phyloP scores from a whole-genome alignment of 2,888 invertebrate species.

The Drosophila kanekoi region DNA sequence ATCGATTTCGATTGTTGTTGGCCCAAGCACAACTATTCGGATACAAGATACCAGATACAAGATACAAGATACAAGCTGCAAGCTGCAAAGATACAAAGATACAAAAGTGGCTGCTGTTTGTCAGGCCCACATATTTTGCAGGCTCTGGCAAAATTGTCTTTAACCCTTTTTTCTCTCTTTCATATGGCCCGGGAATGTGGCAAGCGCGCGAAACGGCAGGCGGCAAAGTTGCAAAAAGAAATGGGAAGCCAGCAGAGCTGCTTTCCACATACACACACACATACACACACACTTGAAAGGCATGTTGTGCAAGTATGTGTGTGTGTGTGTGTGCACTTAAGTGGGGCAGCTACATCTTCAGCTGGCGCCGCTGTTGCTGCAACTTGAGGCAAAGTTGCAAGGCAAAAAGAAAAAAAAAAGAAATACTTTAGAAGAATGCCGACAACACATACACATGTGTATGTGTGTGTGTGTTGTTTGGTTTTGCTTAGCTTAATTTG shows the following conservation, averaged over 20 bases:
- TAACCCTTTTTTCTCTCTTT: constrained; percentile 12
- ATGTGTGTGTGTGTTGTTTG: constrained; percentile 52
- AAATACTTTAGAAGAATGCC: constrained; percentile 70
- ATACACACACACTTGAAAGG: constrained; percentile 12
- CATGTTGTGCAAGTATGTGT: constrained; percentile 19
- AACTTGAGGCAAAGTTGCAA: constrained; percentile 64
- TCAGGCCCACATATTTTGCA: constrained; percentile 24
- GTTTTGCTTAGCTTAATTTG: constrained; percentile 80
- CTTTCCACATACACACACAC: constrained; percentile 49
- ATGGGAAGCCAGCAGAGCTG: constrained; percentile 56
- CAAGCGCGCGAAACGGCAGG: constrained; percentile 26
- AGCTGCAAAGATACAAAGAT: too few species aligned
- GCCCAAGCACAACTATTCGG: constrained; percentile 5
- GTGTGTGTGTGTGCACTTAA: constrained; percentile 51
- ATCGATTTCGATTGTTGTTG: not conserved
- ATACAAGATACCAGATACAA: constrained; percentile 2
- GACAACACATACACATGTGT: constrained; percentile 48
- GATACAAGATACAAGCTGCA: not conserved
- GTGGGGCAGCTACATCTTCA: constrained; percentile 75
- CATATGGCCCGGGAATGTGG: constrained; percentile 32
- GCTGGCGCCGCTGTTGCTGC: constrained; percentile 59
- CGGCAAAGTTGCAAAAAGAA: constrained; percentile 57
- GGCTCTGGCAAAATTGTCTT: constrained; percentile 19
- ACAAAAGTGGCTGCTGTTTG: constrained; percentile 1
- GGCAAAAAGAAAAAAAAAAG: constrained; percentile 1